Conservation (phyloP, 2,113 vertebrate genomes). For the Catagonus wagneri region DNA sequence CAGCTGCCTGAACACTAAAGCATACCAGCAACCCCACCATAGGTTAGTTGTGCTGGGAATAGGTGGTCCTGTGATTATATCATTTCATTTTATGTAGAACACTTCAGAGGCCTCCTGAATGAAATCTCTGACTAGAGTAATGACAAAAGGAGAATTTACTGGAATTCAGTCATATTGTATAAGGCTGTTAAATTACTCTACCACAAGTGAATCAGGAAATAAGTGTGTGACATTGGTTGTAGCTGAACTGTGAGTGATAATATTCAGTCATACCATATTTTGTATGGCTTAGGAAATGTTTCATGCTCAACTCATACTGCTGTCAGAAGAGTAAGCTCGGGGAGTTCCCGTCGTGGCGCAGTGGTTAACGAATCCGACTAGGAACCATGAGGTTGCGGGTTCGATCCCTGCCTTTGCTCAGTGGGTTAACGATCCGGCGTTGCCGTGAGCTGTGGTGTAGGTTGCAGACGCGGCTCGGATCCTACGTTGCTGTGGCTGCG, state of each 20-base stretch:
- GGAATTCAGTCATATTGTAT: slow-evolving; percentile 32
- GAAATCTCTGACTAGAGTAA: slow-evolving; percentile 25
- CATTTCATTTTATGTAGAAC: slow-evolving; percentile 60
- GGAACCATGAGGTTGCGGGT: no score
- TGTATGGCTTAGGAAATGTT: slow-evolving; percentile 20
- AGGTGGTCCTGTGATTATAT: not conserved
- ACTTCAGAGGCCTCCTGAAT: slow-evolving; percentile 48
- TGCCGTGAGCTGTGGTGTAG: no score
- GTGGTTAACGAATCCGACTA: no score
- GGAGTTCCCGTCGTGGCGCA: no score
- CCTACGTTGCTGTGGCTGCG: no score
- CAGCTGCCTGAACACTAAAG: not conserved
- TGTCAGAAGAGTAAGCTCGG: slow-evolving; percentile 17
- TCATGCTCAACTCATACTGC: not conserved
- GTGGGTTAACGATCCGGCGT: no score
- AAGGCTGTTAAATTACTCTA: slow-evolving; percentile 29
- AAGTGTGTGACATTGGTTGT: not conserved
- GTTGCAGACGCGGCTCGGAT: no score
- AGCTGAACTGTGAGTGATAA: slow-evolving; percentile 36
- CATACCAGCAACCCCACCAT: not conserved
- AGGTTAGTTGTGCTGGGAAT: slow-evolving; percentile 3
- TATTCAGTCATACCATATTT: not conserved
- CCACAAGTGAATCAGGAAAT: not conserved
- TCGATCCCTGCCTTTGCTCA: no score
- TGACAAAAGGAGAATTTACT: not conserved